Evolutionary conservation across 2,797 vertebrate species (phyloP).

Genomic region (Danio aesculapii): DNA sequence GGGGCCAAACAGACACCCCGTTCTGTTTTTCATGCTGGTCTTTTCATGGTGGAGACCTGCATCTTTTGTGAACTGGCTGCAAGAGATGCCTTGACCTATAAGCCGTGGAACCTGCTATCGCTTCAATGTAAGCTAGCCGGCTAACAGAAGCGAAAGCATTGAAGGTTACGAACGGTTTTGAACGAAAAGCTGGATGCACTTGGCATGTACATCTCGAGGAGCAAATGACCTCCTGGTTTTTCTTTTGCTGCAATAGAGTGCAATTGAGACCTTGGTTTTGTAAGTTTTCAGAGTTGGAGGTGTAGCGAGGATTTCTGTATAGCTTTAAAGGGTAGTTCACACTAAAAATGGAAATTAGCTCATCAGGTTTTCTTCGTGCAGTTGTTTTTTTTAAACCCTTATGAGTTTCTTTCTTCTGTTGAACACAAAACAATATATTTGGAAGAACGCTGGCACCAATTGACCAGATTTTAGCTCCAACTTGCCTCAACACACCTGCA

Average conservation of each 20-base stretch:
- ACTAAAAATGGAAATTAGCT: too few species aligned
- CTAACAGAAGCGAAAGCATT: constrained; percentile 21
- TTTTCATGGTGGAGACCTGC: constrained; percentile 28
- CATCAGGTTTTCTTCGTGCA: too few species aligned
- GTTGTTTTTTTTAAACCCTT: too few species aligned
- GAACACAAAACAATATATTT: too few species aligned
- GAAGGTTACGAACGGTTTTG: constrained; percentile 20
- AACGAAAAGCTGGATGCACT: constrained; percentile 9
- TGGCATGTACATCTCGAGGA: not conserved
- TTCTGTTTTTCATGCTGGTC: not conserved
- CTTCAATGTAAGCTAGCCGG: not conserved
- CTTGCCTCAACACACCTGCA: too few species aligned
- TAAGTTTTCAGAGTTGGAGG: not conserved
- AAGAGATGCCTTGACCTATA: constrained; percentile 53
- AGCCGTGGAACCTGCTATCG: not conserved
- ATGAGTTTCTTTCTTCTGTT: too few species aligned
- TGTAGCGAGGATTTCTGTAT: not conserved
- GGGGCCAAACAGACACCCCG: not conserved
- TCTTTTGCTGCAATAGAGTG: not conserved
- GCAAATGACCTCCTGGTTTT: constrained; percentile 9
- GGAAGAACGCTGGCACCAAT: too few species aligned
- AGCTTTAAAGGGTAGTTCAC: too few species aligned
- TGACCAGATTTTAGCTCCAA: too few species aligned
- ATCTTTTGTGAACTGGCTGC: constrained; percentile 16
- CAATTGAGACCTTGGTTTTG: not conserved